These are phyloP conservation scores for Agrypnia vestita DNA, from an alignment of 1,140 invertebrate species.

Conservation along the genomic window DNA sequence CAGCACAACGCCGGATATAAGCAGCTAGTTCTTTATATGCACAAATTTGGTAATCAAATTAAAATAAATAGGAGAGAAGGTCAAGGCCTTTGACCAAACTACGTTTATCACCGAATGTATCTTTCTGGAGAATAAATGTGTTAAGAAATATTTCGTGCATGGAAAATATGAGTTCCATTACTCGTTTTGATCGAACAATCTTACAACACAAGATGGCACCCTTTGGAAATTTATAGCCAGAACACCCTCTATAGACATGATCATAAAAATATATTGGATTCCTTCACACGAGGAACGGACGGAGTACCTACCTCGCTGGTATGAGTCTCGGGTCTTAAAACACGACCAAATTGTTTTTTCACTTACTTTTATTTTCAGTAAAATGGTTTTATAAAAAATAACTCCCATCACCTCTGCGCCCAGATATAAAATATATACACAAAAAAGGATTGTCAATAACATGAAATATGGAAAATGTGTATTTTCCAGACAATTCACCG, in stretches of 20 bases:
- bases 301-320: slow-evolving; percentile 15
- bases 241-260: slow-evolving; percentile 31
- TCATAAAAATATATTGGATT: slow-evolving; percentile 50
- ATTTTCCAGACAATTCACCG: no score
- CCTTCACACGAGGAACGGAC: slow-evolving; percentile 19
- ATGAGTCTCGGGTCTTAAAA: slow-evolving; percentile 5
- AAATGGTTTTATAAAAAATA: slow-evolving; percentile 34
- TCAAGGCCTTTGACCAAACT: no score
- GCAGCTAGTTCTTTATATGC: no score
- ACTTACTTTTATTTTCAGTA: slow-evolving; percentile 46
- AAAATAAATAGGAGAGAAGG: no score
- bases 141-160: slow-evolving; percentile 12
- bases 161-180: slow-evolving; percentile 42
- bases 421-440: slow-evolving; percentile 11
- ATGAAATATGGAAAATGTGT: no score
- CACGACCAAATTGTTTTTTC: slow-evolving; percentile 30
- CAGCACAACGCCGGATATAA: no score
- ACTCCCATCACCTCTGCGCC: neutral
- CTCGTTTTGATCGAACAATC: slow-evolving; percentile 46
- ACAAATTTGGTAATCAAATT: no score
- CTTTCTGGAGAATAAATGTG: slow-evolving; percentile 17
- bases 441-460: neutral
- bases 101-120: neutral
- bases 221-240: slow-evolving; percentile 39
- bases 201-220: slow-evolving; percentile 41